Base-by-base conservation (phyloP, 2,888 invertebrate species). In the Gymnocheta viridis region DNA sequence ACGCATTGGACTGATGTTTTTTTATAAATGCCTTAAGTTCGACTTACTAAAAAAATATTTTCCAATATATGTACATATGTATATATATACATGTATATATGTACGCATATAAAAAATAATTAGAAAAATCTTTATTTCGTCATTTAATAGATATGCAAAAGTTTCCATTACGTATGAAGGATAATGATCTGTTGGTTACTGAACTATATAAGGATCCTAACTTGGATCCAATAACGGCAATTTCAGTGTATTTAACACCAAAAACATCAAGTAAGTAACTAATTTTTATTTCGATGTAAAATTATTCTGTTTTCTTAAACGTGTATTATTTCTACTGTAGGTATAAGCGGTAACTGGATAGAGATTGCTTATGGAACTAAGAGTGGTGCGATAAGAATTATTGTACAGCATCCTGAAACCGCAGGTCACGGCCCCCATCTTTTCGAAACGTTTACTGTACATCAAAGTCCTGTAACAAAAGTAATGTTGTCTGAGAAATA, bases 341-440 rank as follows among this genome's bases (percentile, higher is more conserved):
- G 97, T 93, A 93, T 98, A 80, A 98, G 98, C 92, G 99, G 99
- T 56, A 99, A 99, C 92, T 99, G 99, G 99, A 98, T 99, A 89
- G 99, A 99, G 93, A 99, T 99, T 88, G 99, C 99, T 0, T 99
- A 99, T 91, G 99, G 99, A 3, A 99, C 99, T 0, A 96, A 96
- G 86, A 97, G 96, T 19, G 99, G 99, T 2, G 97, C 97, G 0
- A 99, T 99, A 19, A 94, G 99, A 35, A 98, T 99, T 1, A 99
- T 99, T 81, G 99, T 99, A 0, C 99, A 99, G 89, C 99, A 99
- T 92, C 99, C 99, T 2, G 99, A 99, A 93, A 99, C 99, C 0
- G 98, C 99, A 2, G 99, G 99, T 0, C 98, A 99, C 90, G 98
- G 98, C 0, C 99, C 99, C 2, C 99, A 99, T 92, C 93, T 99